Evolutionary conservation across 2,888 invertebrate genomes (phyloP), one percentile per base, ranked within the genome.

Genomic region (Sialis lutaria): DNA sequence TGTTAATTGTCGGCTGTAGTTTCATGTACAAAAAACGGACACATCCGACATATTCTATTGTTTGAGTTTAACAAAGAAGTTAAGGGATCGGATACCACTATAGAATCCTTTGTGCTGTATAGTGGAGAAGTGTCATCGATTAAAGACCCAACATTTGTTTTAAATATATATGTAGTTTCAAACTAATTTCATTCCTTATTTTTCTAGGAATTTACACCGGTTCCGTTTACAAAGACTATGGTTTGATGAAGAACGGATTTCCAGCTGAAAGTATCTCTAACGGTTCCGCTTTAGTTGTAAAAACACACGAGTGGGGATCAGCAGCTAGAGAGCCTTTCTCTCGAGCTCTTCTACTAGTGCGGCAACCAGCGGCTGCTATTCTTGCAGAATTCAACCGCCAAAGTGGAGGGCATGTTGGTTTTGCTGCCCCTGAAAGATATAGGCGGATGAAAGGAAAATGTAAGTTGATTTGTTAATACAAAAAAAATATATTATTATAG

Each of bases 151-250:
- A 22, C 4, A 4, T 22, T 22, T 22, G 22, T 22, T 22, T 22
- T 22, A 22, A 22, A 22, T 22, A 22, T 22, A n/a, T n/a, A n/a
- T n/a, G n/a, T n/a, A 22, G 22, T 4, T 22, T 22, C 4, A 22
- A 22, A 22, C 22, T 22, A 22, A 22, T 22, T 2, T 22, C 2
- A 22, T 22, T 22, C 22, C 22, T 22, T 22, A 22, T 22, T 22
- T 22, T 59, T 67, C 2, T 56, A 82, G 83, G 86, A 40, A 68
- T 81, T 44, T 67, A 78, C 49, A 86, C 86, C 2, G 87, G 86
- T 9, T 85, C 85, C 45, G 77, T 86, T 35, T 87, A 87, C 64
- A 82, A 82, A 69, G 87, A 87, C 60, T 81, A 80, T 59, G 83
- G 84, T 13, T 67, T 87, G 22, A 62, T 80, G 52, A 76, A 80